Percentiles rank a stretch among this genome's conserved stretches.
Evolutionary conservation across 2,797 vertebrate species (phyloP).

Genomic region (Gobionotothen gibberifrons): DNA sequence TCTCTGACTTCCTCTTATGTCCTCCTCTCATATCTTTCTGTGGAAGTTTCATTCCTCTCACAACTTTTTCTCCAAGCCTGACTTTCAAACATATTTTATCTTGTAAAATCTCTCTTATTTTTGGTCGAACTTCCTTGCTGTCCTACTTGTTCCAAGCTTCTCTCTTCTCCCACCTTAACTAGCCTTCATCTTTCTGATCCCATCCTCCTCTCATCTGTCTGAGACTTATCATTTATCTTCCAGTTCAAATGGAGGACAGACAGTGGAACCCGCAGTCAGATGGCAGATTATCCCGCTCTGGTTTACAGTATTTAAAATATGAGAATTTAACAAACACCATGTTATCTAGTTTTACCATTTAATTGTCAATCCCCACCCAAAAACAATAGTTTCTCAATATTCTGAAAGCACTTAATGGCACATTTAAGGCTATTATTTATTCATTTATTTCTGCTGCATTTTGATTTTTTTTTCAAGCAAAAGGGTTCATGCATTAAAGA

Average conservation of each 20-base stretch:
- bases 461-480: constrained; percentile 18
- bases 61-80: not conserved
- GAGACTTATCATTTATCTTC: not conserved
- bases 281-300: not conserved
- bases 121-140: constrained; percentile 2
- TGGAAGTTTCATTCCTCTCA: not conserved
- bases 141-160: constrained; percentile 3
- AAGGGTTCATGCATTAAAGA: constrained; percentile 9
- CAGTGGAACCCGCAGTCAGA: constrained; percentile 1
- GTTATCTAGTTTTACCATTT: too few species aligned
- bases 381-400: not conserved
- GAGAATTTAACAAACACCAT: not conserved
- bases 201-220: constrained; percentile 21
- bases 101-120: not conserved
- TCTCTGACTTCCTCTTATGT: not conserved
- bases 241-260: constrained; percentile 26
- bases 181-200: constrained; percentile 1
- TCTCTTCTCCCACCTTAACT: not conserved
- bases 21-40: not conserved
- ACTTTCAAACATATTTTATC: not conserved
- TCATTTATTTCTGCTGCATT: constrained; percentile 14
- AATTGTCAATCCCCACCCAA: constrained; percentile 1
- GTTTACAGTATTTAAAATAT: not conserved
- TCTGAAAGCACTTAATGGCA: constrained; percentile 1
- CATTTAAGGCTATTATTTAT: constrained; percentile 22